Percentiles rank a stretch among this genome's conserved stretches.
Conservation (phyloP, 2,888 invertebrate genomes). For the Coenonympha glycerion region DNA sequence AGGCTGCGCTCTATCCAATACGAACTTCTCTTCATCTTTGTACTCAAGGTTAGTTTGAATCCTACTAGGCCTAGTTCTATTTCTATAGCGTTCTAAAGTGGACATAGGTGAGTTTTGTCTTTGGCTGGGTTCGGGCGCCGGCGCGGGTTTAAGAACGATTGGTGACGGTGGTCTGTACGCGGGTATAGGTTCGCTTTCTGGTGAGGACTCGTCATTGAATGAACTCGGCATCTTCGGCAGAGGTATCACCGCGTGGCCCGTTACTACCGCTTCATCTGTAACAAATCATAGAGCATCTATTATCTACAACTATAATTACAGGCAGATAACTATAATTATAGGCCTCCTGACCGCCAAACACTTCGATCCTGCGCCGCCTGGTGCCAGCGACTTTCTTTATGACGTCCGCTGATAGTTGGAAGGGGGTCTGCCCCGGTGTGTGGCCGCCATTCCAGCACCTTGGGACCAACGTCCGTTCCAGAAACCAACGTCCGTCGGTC, state of each 20-base stretch:
- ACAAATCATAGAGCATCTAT: constrained; percentile 14
- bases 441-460: too few species aligned
- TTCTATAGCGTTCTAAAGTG: constrained; percentile 66
- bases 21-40: constrained; percentile 80
- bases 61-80: constrained; percentile 56
- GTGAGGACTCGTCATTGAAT: constrained; percentile 57
- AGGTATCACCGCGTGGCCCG: constrained; percentile 79
- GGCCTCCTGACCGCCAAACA: too few species aligned
- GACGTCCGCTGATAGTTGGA: too few species aligned
- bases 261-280: constrained; percentile 78
- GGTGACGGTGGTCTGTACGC: constrained; percentile 58
- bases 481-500: too few species aligned
- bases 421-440: too few species aligned
- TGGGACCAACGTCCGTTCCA: too few species aligned
- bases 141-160: constrained; percentile 47
- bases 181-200: constrained; percentile 55
- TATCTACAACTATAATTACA: too few species aligned
- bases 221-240: constrained; percentile 78
- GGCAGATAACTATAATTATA: too few species aligned
- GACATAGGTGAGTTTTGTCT: constrained; percentile 60
- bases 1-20: constrained; percentile 79
- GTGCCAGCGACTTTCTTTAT: too few species aligned
- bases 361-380: too few species aligned
- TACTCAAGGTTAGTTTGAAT: constrained; percentile 54
- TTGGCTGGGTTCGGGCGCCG: constrained; percentile 37